These are phyloP conservation scores for Ascidia mentula DNA, from an alignment of 23 tunicate species.

Conservation along the genomic window DNA sequence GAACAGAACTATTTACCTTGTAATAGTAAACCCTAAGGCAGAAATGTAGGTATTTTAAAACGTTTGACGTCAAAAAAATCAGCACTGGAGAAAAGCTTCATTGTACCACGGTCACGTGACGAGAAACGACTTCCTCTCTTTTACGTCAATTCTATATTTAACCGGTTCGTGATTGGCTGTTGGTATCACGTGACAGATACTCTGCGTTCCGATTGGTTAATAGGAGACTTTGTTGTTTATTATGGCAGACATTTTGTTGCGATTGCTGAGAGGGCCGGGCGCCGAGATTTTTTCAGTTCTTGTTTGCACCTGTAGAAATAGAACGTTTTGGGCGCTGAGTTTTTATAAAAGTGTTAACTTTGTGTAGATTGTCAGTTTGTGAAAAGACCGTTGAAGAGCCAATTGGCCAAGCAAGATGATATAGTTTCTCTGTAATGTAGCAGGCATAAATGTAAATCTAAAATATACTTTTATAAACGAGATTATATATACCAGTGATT, in stretches of 20 bases:
- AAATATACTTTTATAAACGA: no score
- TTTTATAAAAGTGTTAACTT: no score
- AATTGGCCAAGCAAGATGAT: no score
- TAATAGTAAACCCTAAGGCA: not conserved
- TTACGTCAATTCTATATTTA: not conserved
- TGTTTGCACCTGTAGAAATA: not conserved
- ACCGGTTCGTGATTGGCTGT: not conserved
- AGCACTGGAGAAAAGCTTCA: not conserved
- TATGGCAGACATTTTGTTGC: slow-evolving; percentile 12
- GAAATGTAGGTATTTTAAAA: not conserved
- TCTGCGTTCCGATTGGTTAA: not conserved
- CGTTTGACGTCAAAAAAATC: not conserved
- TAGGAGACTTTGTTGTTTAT: not conserved
- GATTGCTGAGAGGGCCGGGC: not conserved
- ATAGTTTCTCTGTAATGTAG: no score
- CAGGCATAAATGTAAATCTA: no score
- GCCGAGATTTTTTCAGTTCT: not conserved
- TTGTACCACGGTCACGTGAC: not conserved
- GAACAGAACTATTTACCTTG: not conserved
- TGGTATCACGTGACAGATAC: not conserved
- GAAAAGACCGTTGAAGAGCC: no score
- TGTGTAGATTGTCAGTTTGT: no score
- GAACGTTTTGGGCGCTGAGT: not conserved
- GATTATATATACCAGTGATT: no score
- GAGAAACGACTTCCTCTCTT: slow-evolving; percentile 8